Percentiles rank a stretch among this genome's conserved stretches.
phyloP scores from a whole-genome alignment of 2,797 vertebrate genomes.

The Simalia tracyae region DNA sequence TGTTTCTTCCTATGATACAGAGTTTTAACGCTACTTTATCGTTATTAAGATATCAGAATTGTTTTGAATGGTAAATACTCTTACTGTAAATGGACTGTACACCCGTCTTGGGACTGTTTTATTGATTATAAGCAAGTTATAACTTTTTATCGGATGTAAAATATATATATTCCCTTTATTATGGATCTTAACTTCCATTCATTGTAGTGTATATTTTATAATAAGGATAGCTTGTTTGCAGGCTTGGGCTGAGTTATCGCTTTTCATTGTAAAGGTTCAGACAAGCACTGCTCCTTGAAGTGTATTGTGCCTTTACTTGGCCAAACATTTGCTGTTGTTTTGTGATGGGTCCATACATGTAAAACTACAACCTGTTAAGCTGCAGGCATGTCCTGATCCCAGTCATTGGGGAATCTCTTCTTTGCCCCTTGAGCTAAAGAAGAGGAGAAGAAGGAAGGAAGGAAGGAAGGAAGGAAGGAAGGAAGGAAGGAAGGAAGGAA shows the following conservation, averaged over 20 bases:
- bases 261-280: not conserved
- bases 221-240: not conserved
- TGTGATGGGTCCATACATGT: not conserved
- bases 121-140: not conserved
- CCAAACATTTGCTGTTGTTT: not conserved
- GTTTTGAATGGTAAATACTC: not conserved
- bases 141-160: not conserved
- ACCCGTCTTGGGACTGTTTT: not conserved
- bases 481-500: not conserved
- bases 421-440: constrained; percentile 7
- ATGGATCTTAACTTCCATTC: not conserved
- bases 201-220: not conserved
- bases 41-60: not conserved
- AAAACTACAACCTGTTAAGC: not conserved
- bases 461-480: not conserved
- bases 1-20: not conserved
- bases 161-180: not conserved
- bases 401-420: not conserved
- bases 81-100: not conserved
- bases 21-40: not conserved
- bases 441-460: not conserved
- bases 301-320: not conserved
- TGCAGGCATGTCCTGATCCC: not conserved
- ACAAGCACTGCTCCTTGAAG: not conserved
- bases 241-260: not conserved